phyloP scores from a whole-genome alignment of 2,888 invertebrate species.

The Eristalis arbustorum region DNA sequence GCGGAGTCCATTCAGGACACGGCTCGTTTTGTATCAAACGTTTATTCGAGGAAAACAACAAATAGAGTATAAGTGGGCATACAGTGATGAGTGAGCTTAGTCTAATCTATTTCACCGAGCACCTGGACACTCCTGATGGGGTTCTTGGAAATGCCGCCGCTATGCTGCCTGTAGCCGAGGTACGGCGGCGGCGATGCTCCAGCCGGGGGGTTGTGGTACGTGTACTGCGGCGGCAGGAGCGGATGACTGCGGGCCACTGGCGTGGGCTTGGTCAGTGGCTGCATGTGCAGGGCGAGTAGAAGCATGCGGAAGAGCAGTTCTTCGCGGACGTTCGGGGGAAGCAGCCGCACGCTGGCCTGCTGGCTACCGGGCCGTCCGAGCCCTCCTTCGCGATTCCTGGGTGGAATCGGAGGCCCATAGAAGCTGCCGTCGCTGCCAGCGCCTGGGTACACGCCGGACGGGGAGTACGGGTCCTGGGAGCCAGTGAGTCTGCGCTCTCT shows the following conservation, averaged over 20 bases:
- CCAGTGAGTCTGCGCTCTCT: constrained; percentile 83
- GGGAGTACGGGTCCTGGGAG: constrained; percentile 72
- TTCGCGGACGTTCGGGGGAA: constrained; percentile 87
- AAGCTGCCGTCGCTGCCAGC: constrained; percentile 20
- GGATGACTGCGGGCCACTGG: constrained; percentile 72
- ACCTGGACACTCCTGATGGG: constrained; percentile 88
- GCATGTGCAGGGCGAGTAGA: constrained; percentile 86
- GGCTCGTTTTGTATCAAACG: no score
- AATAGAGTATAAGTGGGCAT: no score
- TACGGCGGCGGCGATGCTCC: not conserved
- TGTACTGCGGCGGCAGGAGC: constrained; percentile 21
- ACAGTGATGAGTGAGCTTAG: not conserved
- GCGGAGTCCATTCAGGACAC: no score
- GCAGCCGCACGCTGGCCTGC: constrained; percentile 14
- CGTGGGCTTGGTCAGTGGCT: constrained; percentile 80
- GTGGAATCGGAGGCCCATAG: not conserved
- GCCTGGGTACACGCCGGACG: not conserved
- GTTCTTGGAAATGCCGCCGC: constrained; percentile 76
- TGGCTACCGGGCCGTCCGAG: not conserved
- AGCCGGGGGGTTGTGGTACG: not conserved
- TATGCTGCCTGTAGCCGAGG: constrained; percentile 46
- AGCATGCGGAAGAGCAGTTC: constrained; percentile 87
- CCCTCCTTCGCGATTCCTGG: not conserved
- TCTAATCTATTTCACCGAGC: constrained; percentile 83
- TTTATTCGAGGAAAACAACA: no score